Evolutionary conservation across 2,113 vertebrate genomes (phyloP), one percentile per base, ranked within the genome.

Genomic region (Camarhynchus parvulus): DNA sequence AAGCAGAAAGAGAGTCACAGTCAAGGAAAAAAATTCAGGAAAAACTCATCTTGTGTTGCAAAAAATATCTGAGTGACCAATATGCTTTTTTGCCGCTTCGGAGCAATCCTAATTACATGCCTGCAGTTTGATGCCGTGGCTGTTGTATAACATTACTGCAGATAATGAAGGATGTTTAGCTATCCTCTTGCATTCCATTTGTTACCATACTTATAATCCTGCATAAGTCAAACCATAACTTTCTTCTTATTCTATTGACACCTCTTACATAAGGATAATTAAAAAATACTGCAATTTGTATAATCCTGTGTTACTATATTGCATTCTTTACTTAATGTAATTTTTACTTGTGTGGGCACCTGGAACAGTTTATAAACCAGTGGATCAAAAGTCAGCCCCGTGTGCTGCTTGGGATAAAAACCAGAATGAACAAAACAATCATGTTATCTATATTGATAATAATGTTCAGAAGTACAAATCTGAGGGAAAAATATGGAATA

Each of bases 231-330:
- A 89, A 50, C 13, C 3, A 0, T 58, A 69, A 77, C 42, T 80
- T 93, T 35, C 5, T 28, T 73, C 39, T 77, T 47, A 39, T 69
- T 69, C 11, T 66, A 19, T 64, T 90, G 50, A 44, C 30, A 76
- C 16, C 12, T 80, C 24, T 41, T 79, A 47, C 37, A 17, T 90
- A 72, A 72, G 15, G 35, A 55, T 50, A 25, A 42, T 46, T 4
- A 0, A 1, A 2, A 53, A 39, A 46, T 9, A 6, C 19, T 42
- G 14, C 31, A 39, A 23, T 5, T 74, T 58, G 5, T 19, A 16
- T 90, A 73, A 42, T 41, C 25, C 14, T 73, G 2, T 5, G 16
- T 73, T 74, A 9, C 31, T 37, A 18, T 17, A 42, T 62, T 64
- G 10, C 50, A 30, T 78, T 76, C 68, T 88, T 67, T 44, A 56